Conservation (phyloP, 2,797 vertebrate genomes). For the Hippopotamyrus pictus region DNA sequence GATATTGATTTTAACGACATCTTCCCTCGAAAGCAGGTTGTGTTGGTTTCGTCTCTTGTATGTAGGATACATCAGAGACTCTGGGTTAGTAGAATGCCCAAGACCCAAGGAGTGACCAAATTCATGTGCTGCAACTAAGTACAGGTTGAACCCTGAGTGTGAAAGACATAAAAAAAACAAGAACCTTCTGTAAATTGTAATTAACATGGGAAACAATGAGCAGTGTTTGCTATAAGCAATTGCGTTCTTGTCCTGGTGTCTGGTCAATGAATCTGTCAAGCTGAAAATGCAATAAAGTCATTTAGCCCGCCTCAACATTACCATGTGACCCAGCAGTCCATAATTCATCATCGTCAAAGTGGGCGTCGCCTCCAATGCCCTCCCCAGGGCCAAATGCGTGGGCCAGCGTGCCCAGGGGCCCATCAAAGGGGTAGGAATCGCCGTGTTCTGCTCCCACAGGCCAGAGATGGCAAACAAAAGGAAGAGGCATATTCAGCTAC, state of each 20-base stretch:
- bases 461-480: background rate
- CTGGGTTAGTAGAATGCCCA: conserved; percentile 62
- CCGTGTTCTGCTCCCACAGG: conserved; percentile 52
- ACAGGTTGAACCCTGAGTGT: conserved; percentile 60
- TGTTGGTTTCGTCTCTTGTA: conserved; percentile 49
- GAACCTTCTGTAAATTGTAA: background rate
- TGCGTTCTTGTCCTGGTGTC: background rate
- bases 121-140: conserved; percentile 67
- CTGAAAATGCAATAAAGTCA: background rate
- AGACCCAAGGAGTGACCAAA: conserved; percentile 74
- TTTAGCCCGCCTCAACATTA: conserved; percentile 20
- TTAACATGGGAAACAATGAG: background rate
- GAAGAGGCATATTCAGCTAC: background rate
- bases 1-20: conserved; percentile 59
- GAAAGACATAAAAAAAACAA: background rate
- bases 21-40: conserved; percentile 61
- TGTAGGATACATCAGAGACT: conserved; percentile 68
- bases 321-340: conserved; percentile 59
- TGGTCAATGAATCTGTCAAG: background rate
- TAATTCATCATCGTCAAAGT: conserved; percentile 66
- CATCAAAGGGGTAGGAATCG: conserved; percentile 67
- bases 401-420: conserved; percentile 63
- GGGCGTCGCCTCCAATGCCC: conserved; percentile 63
- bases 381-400: conserved; percentile 63
- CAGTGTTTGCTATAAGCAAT: background rate